Conservation (phyloP, 2,797 vertebrate species). For the Chaunax sp. region DNA sequence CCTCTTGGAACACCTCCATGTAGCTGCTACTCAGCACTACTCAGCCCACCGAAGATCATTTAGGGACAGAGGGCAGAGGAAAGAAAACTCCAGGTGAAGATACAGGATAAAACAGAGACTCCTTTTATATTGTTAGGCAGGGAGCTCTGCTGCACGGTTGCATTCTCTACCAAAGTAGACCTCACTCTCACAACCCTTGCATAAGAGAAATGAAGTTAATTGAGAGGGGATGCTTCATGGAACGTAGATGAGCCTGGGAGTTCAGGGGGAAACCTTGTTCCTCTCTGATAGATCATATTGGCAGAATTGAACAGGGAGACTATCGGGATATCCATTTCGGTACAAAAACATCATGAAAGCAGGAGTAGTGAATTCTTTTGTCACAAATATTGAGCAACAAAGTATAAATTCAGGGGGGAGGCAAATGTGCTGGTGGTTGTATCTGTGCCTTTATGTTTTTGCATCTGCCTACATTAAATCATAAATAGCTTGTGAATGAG, state of each 20-base stretch:
- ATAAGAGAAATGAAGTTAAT: slow-evolving; percentile 80
- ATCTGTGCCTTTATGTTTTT: slow-evolving; percentile 57
- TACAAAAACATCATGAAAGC: slow-evolving; percentile 73
- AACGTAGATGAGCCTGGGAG: slow-evolving; percentile 59
- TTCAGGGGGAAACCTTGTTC: slow-evolving; percentile 64
- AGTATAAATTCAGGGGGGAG: slow-evolving; percentile 58
- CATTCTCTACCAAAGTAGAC: slow-evolving; percentile 61
- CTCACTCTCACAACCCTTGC: slow-evolving; percentile 72
- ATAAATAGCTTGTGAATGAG: slow-evolving; percentile 77
- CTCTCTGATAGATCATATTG: slow-evolving; percentile 63
- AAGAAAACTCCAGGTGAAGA: slow-evolving; percentile 45
- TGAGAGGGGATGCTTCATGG: slow-evolving; percentile 78
- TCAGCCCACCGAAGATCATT: slow-evolving; percentile 60
- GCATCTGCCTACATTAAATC: slow-evolving; percentile 70
- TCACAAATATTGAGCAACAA: slow-evolving; percentile 76
- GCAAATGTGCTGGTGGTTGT: slow-evolving; percentile 50
- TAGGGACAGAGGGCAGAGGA: slow-evolving; percentile 33
- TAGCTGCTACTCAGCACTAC: slow-evolving; percentile 25
- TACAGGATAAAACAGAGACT: slow-evolving; percentile 33
- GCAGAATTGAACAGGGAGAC: slow-evolving; percentile 63
- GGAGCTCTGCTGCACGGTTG: slow-evolving; percentile 60
- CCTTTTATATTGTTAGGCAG: neutral
- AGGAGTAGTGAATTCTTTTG: slow-evolving; percentile 75
- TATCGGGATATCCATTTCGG: slow-evolving; percentile 73
- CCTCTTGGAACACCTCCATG: slow-evolving; percentile 44